phyloP scores from a whole-genome alignment of 2,113 vertebrate species.

The Himantopus leucocephalus region DNA sequence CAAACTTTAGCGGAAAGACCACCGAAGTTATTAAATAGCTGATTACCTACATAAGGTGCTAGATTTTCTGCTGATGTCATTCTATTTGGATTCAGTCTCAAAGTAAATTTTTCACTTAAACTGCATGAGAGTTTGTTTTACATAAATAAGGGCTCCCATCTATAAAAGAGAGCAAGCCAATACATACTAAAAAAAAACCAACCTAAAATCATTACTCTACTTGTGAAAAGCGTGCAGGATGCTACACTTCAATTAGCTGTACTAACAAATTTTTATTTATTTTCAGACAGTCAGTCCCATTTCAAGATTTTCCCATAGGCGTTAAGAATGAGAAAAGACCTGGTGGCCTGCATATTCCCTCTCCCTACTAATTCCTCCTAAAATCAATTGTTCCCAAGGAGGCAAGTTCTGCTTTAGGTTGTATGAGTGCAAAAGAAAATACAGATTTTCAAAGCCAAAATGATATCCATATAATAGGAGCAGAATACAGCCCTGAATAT shows the following conservation, averaged over 20 bases:
- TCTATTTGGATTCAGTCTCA: not conserved
- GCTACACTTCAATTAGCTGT: not conserved
- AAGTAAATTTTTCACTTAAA: not conserved
- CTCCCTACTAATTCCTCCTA: not conserved
- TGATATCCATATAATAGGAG: not conserved
- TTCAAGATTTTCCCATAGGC: not conserved
- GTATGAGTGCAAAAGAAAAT: not conserved
- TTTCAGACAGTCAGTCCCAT: not conserved
- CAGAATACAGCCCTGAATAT: not conserved
- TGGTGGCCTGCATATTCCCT: not conserved
- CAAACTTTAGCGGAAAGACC: not conserved
- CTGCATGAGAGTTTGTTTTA: not conserved
- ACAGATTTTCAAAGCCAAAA: not conserved
- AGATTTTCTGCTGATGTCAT: not conserved
- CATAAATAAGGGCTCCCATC: not conserved
- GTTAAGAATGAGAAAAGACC: not conserved
- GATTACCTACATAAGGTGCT: not conserved
- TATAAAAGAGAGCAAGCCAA: not conserved
- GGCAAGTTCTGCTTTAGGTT: not conserved
- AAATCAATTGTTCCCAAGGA: not conserved
- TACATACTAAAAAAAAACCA: no score
- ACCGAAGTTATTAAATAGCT: not conserved
- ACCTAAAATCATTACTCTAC: not conserved
- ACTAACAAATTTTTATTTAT: not conserved
- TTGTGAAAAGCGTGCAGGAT: not conserved